Conservation (phyloP, 2,113 vertebrate species). For the Pseudorhombus dupliciocellatus region DNA sequence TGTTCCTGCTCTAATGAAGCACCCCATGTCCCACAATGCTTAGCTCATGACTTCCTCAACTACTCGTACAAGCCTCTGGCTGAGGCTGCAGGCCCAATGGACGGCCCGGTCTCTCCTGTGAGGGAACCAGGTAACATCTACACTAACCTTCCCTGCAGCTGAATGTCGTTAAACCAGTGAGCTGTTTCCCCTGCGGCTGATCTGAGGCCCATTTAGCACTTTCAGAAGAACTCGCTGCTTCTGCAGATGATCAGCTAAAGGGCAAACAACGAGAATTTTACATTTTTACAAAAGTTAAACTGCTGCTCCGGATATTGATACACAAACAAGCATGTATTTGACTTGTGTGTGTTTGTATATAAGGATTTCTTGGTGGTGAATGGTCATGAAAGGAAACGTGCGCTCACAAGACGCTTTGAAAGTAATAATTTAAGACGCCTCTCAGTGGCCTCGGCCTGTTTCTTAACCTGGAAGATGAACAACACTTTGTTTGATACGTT, state of each 20-base stretch:
- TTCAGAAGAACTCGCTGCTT: background rate
- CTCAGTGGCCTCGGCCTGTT: too few species aligned
- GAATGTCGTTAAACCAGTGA: background rate
- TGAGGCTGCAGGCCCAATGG: conserved; percentile 26
- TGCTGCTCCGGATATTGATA: background rate
- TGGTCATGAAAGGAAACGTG: conserved; percentile 17
- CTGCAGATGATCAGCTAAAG: background rate
- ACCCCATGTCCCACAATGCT: background rate
- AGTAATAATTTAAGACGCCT: too few species aligned
- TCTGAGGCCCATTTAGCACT: background rate
- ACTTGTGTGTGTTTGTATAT: background rate
- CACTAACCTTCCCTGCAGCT: conserved; percentile 60
- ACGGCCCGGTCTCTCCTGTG: background rate
- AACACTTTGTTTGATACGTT: background rate
- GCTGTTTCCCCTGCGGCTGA: background rate
- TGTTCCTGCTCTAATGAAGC: conserved; percentile 22
- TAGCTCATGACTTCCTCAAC: conserved; percentile 67
- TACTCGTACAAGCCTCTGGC: conserved; percentile 67
- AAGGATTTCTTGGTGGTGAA: background rate
- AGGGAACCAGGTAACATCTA: conserved; percentile 59
- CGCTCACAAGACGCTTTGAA: background rate
- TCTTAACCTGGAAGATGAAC: background rate
- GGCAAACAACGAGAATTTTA: too few species aligned
- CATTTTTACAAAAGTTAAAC: background rate
- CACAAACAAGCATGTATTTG: background rate